Percentiles rank a stretch among this genome's conserved stretches.
These are phyloP conservation scores for Hemaris fuciformis DNA, from an alignment of 2,888 invertebrate species.

Conservation along the genomic window DNA sequence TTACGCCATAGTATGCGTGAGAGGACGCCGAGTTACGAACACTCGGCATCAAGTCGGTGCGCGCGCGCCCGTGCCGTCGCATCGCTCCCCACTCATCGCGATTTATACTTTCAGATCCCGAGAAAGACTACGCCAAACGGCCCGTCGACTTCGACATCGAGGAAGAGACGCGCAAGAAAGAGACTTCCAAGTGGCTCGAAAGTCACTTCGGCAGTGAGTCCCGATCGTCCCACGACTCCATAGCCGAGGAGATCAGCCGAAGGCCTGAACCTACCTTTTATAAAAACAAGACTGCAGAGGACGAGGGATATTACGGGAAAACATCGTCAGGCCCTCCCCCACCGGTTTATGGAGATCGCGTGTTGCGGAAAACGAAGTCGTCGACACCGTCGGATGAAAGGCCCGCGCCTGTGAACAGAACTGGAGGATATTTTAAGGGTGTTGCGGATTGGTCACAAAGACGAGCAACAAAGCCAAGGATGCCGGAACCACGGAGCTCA, in stretches of 20 bases:
- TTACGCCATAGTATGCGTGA: slow-evolving; percentile 68
- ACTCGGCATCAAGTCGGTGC: slow-evolving; percentile 52
- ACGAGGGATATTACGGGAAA: slow-evolving; percentile 75
- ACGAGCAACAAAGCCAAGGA: slow-evolving; percentile 75
- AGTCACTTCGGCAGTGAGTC: slow-evolving; percentile 95
- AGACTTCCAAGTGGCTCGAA: slow-evolving; percentile 95
- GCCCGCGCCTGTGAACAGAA: slow-evolving; percentile 63
- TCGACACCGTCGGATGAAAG: slow-evolving; percentile 79
- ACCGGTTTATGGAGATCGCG: slow-evolving; percentile 69
- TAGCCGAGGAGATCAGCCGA: slow-evolving; percentile 84
- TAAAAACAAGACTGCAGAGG: slow-evolving; percentile 83
- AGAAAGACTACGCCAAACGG: slow-evolving; percentile 89
- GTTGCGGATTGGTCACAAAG: slow-evolving; percentile 91
- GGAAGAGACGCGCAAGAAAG: slow-evolving; percentile 93
- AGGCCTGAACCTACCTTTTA: slow-evolving; percentile 86
- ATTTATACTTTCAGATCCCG: slow-evolving; percentile 81
- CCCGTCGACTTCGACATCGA: slow-evolving; percentile 93
- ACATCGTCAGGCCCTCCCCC: slow-evolving; percentile 69
- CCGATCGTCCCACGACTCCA: slow-evolving; percentile 87
- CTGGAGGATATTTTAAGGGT: slow-evolving; percentile 85
- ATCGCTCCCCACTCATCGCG: slow-evolving; percentile 33
- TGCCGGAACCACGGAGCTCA: slow-evolving; percentile 75
- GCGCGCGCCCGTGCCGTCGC: slow-evolving; percentile 58
- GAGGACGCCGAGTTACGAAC: slow-evolving; percentile 50
- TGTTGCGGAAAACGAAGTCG: slow-evolving; percentile 77